Base-by-base conservation (phyloP, 2,888 invertebrate genomes). In the Mythimna impura region DNA sequence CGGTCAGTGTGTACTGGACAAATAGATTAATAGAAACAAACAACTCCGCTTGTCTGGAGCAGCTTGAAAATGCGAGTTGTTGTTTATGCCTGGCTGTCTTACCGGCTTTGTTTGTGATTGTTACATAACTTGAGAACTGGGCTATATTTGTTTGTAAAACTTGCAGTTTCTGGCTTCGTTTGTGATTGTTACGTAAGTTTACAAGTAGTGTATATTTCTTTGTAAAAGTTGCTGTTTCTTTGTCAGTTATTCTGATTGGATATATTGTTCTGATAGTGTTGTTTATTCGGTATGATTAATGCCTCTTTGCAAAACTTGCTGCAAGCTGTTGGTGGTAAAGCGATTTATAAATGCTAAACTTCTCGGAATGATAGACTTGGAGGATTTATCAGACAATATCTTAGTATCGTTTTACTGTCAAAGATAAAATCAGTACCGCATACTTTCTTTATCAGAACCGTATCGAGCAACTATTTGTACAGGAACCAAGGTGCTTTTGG, bases 31-130 rank as follows among this genome's bases (percentile, higher is more conserved):
- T 30, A 76, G 43, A 30, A 81, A 57, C 76, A 57, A 76, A 80
- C 54, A 80, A 63, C 43, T 50, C 25, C 20, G 34, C 61, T 22
- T 62, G 76, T 76, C 50, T 62, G 47, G 22, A 17, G 36, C 22
- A 54, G 81, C 66, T 55, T 36, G 76, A 20, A 81, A 61, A 81
- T 76, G 66, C 10, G 36, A 54, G 60, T 74, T 61, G 50, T 64
- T 75, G 43, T 76, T 62, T 66, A 62, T 62, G 34, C 30, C 12
- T n/a, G 12, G 9, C 17, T 12, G 34, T 52, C 34, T 74, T 74
- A 54, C 52, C 7, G 25, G 34, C 30, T 47, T n/a, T 57, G 76
- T 66, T 57, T 57, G 34, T 3, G 12, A 40, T 64, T 8, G 43
- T 76, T 62, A 61, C 34, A 62, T 62, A 57, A 75, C 40, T 75